Conservation (phyloP, 2,888 invertebrate species). For the Dugesia japonica region DNA sequence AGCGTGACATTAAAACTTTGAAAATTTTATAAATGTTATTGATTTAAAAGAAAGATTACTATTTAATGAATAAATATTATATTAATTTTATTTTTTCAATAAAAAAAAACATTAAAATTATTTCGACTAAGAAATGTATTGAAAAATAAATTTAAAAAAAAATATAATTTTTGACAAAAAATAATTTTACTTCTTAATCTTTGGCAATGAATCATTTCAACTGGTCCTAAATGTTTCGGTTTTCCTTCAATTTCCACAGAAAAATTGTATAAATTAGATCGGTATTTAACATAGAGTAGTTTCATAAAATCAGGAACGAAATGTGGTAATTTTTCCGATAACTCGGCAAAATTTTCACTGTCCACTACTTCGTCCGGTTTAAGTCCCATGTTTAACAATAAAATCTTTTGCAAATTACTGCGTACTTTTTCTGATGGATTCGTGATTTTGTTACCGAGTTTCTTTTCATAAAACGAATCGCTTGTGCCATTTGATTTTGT, state of each 20-base stretch:
- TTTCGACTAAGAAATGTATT: neutral
- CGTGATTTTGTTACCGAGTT: neutral
- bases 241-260: conserved; percentile 6
- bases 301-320: conserved; percentile 2
- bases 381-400: neutral
- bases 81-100: too few relatives aligned
- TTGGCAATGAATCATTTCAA: conserved; percentile 4
- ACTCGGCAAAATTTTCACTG: neutral
- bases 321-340: conserved; percentile 7
- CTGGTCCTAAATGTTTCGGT: neutral
- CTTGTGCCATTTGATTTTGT: neutral
- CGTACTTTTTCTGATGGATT: conserved; percentile 7
- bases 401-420: conserved; percentile 8
- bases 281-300: neutral
- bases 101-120: too few relatives aligned
- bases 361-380: neutral
- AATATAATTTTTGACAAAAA: neutral
- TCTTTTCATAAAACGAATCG: conserved; percentile 1
- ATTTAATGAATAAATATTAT: too few relatives aligned
- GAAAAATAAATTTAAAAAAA: neutral
- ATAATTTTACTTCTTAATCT: conserved; percentile 1
- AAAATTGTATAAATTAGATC: neutral
- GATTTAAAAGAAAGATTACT: too few relatives aligned
- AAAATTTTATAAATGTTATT: too few relatives aligned
- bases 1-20: too few relatives aligned